Base-by-base conservation (phyloP, 2,797 vertebrate genomes). In the Chrysocyon brachyurus region DNA sequence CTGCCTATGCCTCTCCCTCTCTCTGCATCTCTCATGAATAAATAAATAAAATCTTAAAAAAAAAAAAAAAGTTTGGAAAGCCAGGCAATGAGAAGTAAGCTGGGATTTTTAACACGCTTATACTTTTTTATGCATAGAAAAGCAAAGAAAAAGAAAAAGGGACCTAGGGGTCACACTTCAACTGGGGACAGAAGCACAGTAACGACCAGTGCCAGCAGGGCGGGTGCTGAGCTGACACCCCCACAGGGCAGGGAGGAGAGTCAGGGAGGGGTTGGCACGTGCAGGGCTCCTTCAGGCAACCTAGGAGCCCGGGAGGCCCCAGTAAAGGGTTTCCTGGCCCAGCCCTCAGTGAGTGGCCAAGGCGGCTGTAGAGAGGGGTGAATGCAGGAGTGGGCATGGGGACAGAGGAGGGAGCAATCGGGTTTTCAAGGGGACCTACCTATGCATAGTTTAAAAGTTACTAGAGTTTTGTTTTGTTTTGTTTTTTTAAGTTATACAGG, bases 341-440 rank as follows among this genome's bases (percentile, higher is more conserved):
- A 7, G 33, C 40, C 33, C 14, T 68, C 15, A 12, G 63, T 24
- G 3, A 68, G 72, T 5, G 56, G 78, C 21, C 28, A 24, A 33
- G 28, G 63, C 21, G 19, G 16, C 49, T 31, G 28, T 73, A 64
- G 31, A 24, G 4, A 33, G 31, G 10, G 4, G 19, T 49, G 33
- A 19, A 0, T 12, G 33, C n/a, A 31, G 31, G 49, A 56, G n/a
- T 40, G 46, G 2, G 4, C 7, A 0, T 4, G 24, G n/a, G 40
- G 24, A 40, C n/a, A 33, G 10, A 36, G 56, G 9, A 49, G 22
- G 22, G 10, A 49, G 3, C 49, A 9, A 31, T 26, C 1, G 19
- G 12, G 36, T 46, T 33, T 82, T 28, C 12, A 64, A 68, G 16
- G 31, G 40, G 46, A 73, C 89, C 63, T 68, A 31, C 26, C 26